Base-by-base conservation (phyloP, 2,888 invertebrate species). In the Caprella mutica region DNA sequence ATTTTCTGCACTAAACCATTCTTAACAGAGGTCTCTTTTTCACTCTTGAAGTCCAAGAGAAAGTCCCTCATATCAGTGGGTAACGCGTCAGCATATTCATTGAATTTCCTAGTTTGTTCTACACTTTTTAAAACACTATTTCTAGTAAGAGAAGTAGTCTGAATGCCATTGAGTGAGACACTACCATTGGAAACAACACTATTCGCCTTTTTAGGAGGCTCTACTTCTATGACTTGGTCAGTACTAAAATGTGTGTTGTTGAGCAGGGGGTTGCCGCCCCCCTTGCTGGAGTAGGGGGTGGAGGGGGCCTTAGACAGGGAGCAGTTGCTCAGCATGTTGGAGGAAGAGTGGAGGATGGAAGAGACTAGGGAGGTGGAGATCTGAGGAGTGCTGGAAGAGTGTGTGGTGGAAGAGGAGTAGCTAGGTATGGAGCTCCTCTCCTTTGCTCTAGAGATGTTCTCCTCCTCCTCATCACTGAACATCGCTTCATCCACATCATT, bases 381-480 rank as follows among this genome's bases (percentile, higher is more conserved):
- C 17, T 14, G 17, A 26, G 48, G 50, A 5, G 35, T 12, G 19
- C 6, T 17, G 3, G 12, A 14, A 5, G 26, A 2, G 9, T 26
- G n/a, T 14, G 21, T 3, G 4, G 40, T 1, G 23, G 39, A 9
- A 4, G n/a, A 5, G 3, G 40, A 17, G 9, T 14, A 26, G 19
- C n/a, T 14, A n/a, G 35, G 52, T 35, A 17, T n/a, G 9, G 12
- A 14, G 12, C 6, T n/a, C 12, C 27, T 52, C 6, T 9, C 17
- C 6, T 8, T 42, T 23, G 17, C 8, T 9, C n/a, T 42, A 5
- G n/a, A 50, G 17, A 29, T 39, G 19, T 43, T 52, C 2, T 66
- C 84, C 58, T 88, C 87, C 69, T 90, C 89, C 67, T 87, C 88
- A 69, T 89, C 89, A 67, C 88, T 89, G 72, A 89, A 90, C 29